Evolutionary conservation across 2,888 invertebrate genomes (phyloP).

Genomic region (Nemoura dubitans): DNA sequence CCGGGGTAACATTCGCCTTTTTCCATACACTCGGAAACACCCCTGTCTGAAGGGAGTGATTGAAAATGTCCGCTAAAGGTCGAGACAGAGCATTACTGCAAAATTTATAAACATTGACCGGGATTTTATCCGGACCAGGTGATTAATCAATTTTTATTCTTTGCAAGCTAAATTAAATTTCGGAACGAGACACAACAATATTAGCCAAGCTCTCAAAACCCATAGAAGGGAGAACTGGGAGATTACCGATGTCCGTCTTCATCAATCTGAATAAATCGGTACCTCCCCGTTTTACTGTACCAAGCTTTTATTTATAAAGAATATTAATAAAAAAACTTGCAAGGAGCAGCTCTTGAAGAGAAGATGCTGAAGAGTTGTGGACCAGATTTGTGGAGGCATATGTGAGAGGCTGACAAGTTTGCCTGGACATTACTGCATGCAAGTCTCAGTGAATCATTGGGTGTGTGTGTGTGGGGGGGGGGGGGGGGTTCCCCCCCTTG

Average conservation of each 20-base stretch:
- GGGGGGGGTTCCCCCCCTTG: no score
- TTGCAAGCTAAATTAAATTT: constrained; percentile 3
- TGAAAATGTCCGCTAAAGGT: constrained; percentile 16
- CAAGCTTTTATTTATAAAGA: no score
- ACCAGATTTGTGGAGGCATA: no score
- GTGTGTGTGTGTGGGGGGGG: no score
- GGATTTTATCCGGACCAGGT: constrained; percentile 17
- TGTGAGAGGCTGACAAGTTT: no score
- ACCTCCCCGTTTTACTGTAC: no score
- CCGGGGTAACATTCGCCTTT: constrained; percentile 19
- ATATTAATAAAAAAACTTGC: no score
- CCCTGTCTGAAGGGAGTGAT: constrained; percentile 12
- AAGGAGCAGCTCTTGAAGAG: no score
- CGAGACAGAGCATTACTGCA: not conserved
- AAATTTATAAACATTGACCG: constrained; percentile 12
- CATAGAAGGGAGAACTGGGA: not conserved
- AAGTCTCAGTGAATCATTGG: no score
- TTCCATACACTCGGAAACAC: constrained; percentile 16
- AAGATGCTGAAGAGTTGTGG: no score
- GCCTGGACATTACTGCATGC: no score
- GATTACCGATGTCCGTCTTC: not conserved
- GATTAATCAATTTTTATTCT: not conserved
- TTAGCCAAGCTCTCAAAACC: not conserved
- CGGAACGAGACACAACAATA: not conserved
- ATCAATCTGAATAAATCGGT: no score